Evolutionary conservation across 2,888 invertebrate species (phyloP).

Genomic region (Ichneumoninae sp.): DNA sequence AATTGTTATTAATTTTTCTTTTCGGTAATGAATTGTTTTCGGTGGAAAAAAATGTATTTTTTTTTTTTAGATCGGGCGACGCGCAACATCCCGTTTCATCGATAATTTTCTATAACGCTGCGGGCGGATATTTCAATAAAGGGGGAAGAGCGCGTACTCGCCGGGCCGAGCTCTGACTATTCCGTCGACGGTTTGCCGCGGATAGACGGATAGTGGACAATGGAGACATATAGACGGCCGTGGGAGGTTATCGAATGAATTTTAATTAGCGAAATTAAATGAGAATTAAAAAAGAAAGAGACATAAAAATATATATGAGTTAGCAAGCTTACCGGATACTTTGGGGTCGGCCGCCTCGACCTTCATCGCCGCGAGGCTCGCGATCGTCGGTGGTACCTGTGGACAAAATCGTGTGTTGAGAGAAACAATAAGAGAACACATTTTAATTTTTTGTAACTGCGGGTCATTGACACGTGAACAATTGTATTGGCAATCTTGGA

Average conservation of each 20-base stretch:
- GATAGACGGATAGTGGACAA: slow-evolving; percentile 50
- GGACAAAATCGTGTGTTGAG: slow-evolving; percentile 47
- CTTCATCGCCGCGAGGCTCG: slow-evolving; percentile 83
- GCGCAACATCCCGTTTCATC: slow-evolving; percentile 80
- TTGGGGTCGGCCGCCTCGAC: slow-evolving; percentile 83
- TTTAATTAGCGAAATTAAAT: slow-evolving; percentile 52
- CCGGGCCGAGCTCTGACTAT: slow-evolving; percentile 62
- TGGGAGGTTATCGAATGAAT: neutral
- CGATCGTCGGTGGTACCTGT: slow-evolving; percentile 83
- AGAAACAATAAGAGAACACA: slow-evolving; percentile 14
- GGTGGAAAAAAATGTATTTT: neutral
- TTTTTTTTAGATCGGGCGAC: slow-evolving; percentile 13
- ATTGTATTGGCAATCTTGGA: slow-evolving; percentile 20
- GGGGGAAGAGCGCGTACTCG: slow-evolving; percentile 74
- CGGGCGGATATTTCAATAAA: slow-evolving; percentile 85
- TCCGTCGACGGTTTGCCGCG: slow-evolving; percentile 71
- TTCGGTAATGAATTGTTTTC: slow-evolving; percentile 16
- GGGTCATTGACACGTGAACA: slow-evolving; percentile 11
- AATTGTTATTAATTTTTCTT: slow-evolving; percentile 51
- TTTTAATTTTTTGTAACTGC: neutral
- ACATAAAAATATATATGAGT: slow-evolving; percentile 68
- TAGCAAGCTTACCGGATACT: slow-evolving; percentile 81
- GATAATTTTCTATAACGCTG: slow-evolving; percentile 84
- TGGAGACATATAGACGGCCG: slow-evolving; percentile 30
- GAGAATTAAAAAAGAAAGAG: slow-evolving; percentile 45